Conservation (phyloP, 2,113 vertebrate species). For the Proterorhinus semilunaris region DNA sequence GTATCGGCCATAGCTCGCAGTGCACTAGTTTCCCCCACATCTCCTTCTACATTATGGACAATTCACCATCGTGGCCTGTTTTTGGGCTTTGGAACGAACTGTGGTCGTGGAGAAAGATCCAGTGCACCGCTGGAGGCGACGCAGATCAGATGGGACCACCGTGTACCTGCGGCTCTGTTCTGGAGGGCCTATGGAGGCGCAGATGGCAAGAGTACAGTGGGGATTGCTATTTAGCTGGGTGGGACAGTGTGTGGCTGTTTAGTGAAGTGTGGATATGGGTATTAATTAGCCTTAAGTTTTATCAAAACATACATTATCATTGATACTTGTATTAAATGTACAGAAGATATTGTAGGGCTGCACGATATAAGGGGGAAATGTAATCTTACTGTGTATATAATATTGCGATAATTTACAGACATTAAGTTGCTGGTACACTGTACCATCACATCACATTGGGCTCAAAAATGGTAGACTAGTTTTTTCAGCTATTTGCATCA, state of each 20-base stretch:
- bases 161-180: slow-evolving; percentile 56
- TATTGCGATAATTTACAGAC: too few species aligned
- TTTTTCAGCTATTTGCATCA: too few species aligned
- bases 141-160: slow-evolving; percentile 57
- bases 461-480: too few species aligned
- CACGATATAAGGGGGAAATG: too few species aligned
- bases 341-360: not conserved
- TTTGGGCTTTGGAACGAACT: slow-evolving; percentile 63
- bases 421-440: too few species aligned
- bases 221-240: slow-evolving; percentile 44
- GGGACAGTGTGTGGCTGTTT: slow-evolving; percentile 26
- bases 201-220: slow-evolving; percentile 66
- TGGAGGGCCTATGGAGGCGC: slow-evolving; percentile 64
- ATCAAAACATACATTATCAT: not conserved
- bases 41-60: slow-evolving; percentile 50
- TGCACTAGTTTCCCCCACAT: slow-evolving; percentile 4
- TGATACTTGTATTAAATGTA: not conserved
- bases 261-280: slow-evolving; percentile 20
- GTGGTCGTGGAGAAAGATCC: slow-evolving; percentile 40
- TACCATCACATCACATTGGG: too few species aligned
- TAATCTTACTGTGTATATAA: too few species aligned
- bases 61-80: slow-evolving; percentile 27
- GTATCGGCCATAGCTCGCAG: slow-evolving; percentile 32
- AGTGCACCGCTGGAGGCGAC: slow-evolving; percentile 62
- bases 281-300: not conserved